A percentile compares a stretch with the other conserved stretches of the same genome.
Conservation (phyloP, 1,140 invertebrate species). For the Euglossa dilemma region DNA sequence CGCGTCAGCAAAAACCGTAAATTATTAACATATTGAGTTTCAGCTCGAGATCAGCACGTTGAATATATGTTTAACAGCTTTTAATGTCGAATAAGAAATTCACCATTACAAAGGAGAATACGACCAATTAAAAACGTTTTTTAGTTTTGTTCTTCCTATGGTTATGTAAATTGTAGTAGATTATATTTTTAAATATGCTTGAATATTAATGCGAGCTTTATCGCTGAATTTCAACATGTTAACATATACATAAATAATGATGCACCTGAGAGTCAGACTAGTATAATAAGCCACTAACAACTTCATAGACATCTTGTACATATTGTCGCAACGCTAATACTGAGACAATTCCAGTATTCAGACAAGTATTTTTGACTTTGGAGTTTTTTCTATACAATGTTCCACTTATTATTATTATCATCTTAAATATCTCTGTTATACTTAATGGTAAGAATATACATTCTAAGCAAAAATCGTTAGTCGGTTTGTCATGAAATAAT, state of each 20-base stretch:
- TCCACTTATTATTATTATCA: background rate
- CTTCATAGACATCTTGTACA: conserved; percentile 31
- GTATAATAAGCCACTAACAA: conserved; percentile 56
- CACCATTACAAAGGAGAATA: background rate
- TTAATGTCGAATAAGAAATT: conserved; percentile 1
- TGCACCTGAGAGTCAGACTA: conserved; percentile 63
- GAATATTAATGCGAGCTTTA: background rate
- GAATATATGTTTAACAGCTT: background rate
- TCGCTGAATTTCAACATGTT: conserved; percentile 45
- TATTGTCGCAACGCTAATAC: conserved; percentile 30
- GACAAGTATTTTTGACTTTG: background rate
- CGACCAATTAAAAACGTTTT: background rate
- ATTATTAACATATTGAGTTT: conserved; percentile 59
- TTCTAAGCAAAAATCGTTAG: background rate
- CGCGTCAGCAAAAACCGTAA: conserved; percentile 44
- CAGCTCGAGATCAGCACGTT: background rate
- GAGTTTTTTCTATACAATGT: background rate
- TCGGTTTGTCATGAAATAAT: background rate
- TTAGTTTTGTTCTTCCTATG: background rate
- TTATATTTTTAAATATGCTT: background rate
- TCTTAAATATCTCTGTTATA: background rate
- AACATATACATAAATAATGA: conserved; percentile 51
- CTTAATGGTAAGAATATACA: background rate
- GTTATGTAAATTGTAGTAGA: conserved; percentile 6
- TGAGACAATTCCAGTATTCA: conserved; percentile 17